Conservation (phyloP, 1,140 invertebrate species). For the Drosophila nigrodunni region DNA sequence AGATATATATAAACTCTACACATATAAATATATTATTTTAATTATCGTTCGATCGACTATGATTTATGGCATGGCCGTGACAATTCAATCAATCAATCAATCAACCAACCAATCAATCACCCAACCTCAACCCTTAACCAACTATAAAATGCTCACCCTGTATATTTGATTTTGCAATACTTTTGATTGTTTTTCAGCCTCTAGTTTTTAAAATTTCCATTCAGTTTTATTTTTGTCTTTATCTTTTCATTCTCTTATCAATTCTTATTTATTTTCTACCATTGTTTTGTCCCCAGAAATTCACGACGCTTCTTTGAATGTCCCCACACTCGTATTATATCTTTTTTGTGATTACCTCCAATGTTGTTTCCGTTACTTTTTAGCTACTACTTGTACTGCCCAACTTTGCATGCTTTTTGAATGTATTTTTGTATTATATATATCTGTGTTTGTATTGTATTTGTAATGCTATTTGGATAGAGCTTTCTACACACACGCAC, state of each 20-base stretch:
- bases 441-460: neutral
- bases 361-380: slow-evolving; percentile 12
- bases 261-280: slow-evolving; percentile 10
- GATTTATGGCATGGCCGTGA: slow-evolving; percentile 76
- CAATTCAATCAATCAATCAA: slow-evolving; percentile 33
- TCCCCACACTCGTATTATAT: slow-evolving; percentile 12
- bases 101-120: slow-evolving; percentile 56
- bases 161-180: slow-evolving; percentile 58
- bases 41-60: slow-evolving; percentile 33
- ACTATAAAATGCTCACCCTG: slow-evolving; percentile 27
- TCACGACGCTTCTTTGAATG: slow-evolving; percentile 26
- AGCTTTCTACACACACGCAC: slow-evolving; percentile 6
- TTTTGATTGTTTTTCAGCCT: slow-evolving; percentile 31
- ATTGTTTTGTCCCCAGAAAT: slow-evolving; percentile 41
- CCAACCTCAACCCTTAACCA: slow-evolving; percentile 33
- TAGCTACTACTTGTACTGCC: neutral
- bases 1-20: slow-evolving; percentile 32
- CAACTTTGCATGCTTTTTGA: slow-evolving; percentile 14
- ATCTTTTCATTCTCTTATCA: slow-evolving; percentile 11
- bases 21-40: slow-evolving; percentile 34
- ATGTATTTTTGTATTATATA: slow-evolving; percentile 20
- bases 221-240: slow-evolving; percentile 20
- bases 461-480: neutral
- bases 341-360: slow-evolving; percentile 9
- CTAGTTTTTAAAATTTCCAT: slow-evolving; percentile 23